These are phyloP conservation scores for Marronus borbonicus DNA, from an alignment of 2,888 invertebrate species.

Conservation along the genomic window DNA sequence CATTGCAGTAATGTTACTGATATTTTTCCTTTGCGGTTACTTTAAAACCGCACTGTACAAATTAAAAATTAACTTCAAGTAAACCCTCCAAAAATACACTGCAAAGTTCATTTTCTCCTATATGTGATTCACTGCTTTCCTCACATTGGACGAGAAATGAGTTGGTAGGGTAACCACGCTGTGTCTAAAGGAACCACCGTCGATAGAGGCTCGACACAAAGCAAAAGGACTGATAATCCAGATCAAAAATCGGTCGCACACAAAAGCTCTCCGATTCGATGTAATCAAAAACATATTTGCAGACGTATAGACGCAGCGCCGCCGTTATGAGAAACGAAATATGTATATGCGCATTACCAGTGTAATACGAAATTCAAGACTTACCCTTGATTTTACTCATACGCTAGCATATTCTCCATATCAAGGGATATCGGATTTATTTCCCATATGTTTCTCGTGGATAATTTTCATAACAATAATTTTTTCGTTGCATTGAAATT, in stretches of 20 bases:
- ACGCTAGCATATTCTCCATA: background rate
- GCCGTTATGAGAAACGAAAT: background rate
- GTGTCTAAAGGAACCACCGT: slow-evolving; percentile 31
- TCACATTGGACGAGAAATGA: slow-evolving; percentile 24
- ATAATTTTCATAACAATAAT: background rate
- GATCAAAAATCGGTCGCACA: slow-evolving; percentile 39
- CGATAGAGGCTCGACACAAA: slow-evolving; percentile 15
- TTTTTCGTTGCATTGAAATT: background rate
- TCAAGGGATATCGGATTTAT: background rate
- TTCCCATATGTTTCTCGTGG: background rate
- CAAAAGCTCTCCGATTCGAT: slow-evolving; percentile 28
- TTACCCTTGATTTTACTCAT: slow-evolving; percentile 16
- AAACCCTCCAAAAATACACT: background rate
- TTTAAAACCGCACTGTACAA: background rate
- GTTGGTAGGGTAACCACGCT: slow-evolving; percentile 5
- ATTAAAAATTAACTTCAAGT: background rate
- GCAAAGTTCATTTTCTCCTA: background rate
- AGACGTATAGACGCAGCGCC: slow-evolving; percentile 23
- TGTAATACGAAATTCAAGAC: slow-evolving; percentile 9
- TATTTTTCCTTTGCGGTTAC: too few species aligned
- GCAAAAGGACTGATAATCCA: slow-evolving; percentile 37
- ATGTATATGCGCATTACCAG: slow-evolving; percentile 8
- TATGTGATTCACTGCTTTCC: background rate
- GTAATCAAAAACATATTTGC: slow-evolving; percentile 45
- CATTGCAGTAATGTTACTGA: background rate